Evolutionary conservation across 2,888 invertebrate species (phyloP).

Genomic region (Dugesia japonica): DNA sequence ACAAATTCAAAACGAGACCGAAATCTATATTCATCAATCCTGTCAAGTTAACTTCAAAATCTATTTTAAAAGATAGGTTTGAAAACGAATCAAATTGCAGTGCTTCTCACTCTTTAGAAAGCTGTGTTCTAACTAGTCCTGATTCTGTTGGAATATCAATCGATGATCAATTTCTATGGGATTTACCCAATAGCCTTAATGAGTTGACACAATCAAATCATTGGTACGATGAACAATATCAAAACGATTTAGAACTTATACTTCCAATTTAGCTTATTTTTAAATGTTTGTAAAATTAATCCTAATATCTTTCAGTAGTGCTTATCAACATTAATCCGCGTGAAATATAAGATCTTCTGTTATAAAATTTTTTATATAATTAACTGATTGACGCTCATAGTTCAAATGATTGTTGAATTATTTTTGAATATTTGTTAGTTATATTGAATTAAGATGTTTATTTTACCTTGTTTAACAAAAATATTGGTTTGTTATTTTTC

Average conservation of each 20-base stretch:
- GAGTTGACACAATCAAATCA: not conserved
- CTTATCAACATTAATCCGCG: not conserved
- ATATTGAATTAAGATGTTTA: too few species aligned
- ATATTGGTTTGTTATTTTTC: not conserved
- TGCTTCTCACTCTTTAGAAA: not conserved
- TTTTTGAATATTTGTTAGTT: too few species aligned
- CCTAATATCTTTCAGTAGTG: conserved; percentile 9
- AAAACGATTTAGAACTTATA: conserved; percentile 16
- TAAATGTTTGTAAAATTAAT: not conserved
- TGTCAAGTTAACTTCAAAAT: not conserved
- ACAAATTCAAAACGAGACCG: not conserved
- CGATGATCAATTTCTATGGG: conserved; percentile 8
- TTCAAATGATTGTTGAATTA: too few species aligned
- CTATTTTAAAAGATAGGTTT: not conserved
- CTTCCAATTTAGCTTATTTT: conserved; percentile 20
- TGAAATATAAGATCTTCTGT: too few species aligned
- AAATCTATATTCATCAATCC: not conserved
- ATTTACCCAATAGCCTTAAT: not conserved
- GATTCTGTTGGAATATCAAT: not conserved
- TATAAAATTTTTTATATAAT: too few species aligned
- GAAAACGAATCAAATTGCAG: not conserved
- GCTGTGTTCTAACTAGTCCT: not conserved
- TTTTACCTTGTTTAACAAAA: too few species aligned
- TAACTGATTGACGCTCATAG: too few species aligned
- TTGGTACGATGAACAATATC: conserved; percentile 7